These are phyloP conservation scores for Caenorhabditis tropicalis DNA, from an alignment of 1,140 invertebrate genomes.

Conservation along the genomic window DNA sequence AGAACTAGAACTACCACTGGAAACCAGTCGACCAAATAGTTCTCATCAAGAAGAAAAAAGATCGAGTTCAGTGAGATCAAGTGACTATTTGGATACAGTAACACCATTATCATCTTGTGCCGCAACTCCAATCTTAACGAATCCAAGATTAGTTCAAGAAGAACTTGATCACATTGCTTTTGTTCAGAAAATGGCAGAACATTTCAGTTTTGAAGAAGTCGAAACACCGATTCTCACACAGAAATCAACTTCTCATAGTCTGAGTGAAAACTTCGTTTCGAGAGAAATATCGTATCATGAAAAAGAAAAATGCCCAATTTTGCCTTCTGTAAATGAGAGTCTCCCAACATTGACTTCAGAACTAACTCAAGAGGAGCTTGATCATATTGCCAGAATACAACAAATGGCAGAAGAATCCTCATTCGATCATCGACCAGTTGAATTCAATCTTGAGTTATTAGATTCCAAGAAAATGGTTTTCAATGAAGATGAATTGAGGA, in stretches of 20 bases:
- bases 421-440: not conserved
- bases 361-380: slow-evolving; percentile 45
- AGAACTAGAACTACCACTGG: not conserved
- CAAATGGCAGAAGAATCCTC: slow-evolving; percentile 14
- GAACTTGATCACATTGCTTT: slow-evolving; percentile 38
- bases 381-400: slow-evolving; percentile 1
- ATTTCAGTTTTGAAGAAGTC: slow-evolving; percentile 16
- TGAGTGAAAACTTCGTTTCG: slow-evolving; percentile 6
- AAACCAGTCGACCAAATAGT: not conserved
- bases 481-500: not conserved
- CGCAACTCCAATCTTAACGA: not conserved
- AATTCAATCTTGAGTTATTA: not conserved
- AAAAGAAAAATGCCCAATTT: not conserved
- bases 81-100: slow-evolving; percentile 26
- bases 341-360: not conserved
- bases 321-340: not conserved
- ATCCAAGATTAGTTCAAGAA: slow-evolving; percentile 17
- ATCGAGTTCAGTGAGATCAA: slow-evolving; percentile 20
- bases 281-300: not conserved
- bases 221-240: not conserved
- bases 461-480: not conserved
- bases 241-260: not conserved
- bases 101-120: slow-evolving; percentile 10
- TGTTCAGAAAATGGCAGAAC: slow-evolving; percentile 11
- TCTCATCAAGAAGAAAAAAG: not conserved